Evolutionary conservation across 2,888 invertebrate species (phyloP).

Genomic region (Melangyna quadrimaculata): DNA sequence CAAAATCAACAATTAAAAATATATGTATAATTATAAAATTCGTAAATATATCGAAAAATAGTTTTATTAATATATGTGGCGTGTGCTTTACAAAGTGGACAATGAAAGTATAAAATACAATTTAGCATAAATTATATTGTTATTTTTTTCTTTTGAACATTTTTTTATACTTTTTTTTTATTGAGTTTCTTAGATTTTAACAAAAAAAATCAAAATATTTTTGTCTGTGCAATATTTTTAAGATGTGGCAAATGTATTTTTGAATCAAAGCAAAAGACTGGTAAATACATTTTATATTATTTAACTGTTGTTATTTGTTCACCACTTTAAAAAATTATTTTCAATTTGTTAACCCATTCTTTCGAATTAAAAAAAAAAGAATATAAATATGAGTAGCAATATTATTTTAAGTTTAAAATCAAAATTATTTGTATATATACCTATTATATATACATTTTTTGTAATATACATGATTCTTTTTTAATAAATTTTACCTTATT

Average conservation of each 20-base stretch:
- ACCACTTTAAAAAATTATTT: not conserved
- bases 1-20: not conserved
- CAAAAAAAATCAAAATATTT: not conserved
- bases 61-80: conserved; percentile 10
- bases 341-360: not conserved
- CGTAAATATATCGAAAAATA: not conserved
- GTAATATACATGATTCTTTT: not conserved
- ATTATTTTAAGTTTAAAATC: not conserved
- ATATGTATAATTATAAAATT: not conserved
- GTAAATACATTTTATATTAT: not conserved
- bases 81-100: conserved; percentile 57
- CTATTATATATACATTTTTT: not conserved
- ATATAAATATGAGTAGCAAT: not conserved
- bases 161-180: not conserved
- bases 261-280: not conserved
- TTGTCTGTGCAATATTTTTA: conserved; percentile 3
- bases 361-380: not conserved
- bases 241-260: not conserved
- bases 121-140: not conserved
- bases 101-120: conserved; percentile 46
- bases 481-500: not conserved
- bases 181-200: not conserved
- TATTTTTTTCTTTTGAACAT: not conserved
- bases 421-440: not conserved
- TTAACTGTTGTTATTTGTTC: not conserved